phyloP scores from a whole-genome alignment of 1,140 invertebrate genomes.

The Sarcophaga bullata region DNA sequence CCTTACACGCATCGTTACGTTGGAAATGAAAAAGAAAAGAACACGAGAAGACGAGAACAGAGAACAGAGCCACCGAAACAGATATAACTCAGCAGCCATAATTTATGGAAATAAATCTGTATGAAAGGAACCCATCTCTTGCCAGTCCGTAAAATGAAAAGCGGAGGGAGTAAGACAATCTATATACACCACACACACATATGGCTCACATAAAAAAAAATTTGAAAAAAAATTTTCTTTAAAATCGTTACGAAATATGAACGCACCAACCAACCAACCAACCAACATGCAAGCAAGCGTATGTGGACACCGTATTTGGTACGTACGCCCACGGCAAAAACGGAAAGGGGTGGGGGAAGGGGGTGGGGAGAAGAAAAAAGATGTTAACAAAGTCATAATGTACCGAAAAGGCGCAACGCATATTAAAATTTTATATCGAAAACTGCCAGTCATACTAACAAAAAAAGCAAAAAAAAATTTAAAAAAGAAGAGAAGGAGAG shows the following conservation, averaged over 20 bases:
- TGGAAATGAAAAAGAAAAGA: background rate
- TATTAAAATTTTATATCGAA: constrained; percentile 32
- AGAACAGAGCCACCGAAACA: background rate
- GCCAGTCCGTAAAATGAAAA: background rate
- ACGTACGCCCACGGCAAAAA: background rate
- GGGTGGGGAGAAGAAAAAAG: background rate
- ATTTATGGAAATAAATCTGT: constrained; percentile 17
- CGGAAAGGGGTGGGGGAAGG: background rate
- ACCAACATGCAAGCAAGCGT: background rate
- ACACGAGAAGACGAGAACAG: no score
- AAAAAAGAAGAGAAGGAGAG: background rate
- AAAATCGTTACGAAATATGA: background rate
- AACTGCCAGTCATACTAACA: background rate
- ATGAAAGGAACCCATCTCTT: background rate
- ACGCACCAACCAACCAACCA: background rate
- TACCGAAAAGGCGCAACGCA: constrained; percentile 17
- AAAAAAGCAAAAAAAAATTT: background rate
- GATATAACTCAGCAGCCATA: background rate
- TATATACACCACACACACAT: no score
- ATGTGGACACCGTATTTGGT: background rate
- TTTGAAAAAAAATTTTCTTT: background rate
- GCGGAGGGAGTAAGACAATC: background rate
- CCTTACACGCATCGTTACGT: background rate
- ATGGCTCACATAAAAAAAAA: no score
- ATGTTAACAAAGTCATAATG: constrained; percentile 26